Conservation (phyloP, 2,113 vertebrate genomes). For the Patagioenas fasciata region DNA sequence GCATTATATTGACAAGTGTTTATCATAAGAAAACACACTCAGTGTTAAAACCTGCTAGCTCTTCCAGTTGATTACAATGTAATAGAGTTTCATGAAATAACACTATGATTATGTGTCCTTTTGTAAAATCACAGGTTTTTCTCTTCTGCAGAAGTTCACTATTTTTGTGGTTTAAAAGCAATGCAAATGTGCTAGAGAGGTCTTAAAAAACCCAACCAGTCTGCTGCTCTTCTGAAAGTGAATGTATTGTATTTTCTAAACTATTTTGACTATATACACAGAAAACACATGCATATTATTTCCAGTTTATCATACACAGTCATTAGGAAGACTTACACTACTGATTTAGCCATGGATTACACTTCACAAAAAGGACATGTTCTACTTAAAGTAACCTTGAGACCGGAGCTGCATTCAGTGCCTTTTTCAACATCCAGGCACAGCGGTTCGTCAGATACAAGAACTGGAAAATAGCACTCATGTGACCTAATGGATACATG, state of each 20-base stretch:
- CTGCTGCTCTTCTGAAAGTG: background rate
- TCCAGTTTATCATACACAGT: background rate
- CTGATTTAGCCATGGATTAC: background rate
- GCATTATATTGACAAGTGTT: constrained; percentile 39
- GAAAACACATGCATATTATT: constrained; percentile 23
- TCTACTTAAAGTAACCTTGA: background rate
- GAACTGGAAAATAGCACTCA: background rate
- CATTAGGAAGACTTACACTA: constrained; percentile 24
- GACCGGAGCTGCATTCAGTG: background rate
- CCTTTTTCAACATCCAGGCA: background rate
- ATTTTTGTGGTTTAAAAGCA: constrained; percentile 2
- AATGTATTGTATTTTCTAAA: constrained; percentile 18
- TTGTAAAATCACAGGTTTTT: background rate
- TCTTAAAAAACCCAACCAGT: background rate
- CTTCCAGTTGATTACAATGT: background rate
- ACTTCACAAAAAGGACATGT: constrained; percentile 16
- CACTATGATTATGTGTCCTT: background rate
- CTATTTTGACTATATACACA: background rate
- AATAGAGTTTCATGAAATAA: background rate
- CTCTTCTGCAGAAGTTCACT: background rate
- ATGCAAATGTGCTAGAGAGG: background rate
- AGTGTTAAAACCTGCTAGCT: background rate
- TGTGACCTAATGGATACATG: background rate
- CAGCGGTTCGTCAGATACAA: background rate
- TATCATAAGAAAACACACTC: constrained; percentile 28